These are phyloP conservation scores for Notolepis coatsorum DNA, from an alignment of 2,797 vertebrate genomes.

Conservation along the genomic window DNA sequence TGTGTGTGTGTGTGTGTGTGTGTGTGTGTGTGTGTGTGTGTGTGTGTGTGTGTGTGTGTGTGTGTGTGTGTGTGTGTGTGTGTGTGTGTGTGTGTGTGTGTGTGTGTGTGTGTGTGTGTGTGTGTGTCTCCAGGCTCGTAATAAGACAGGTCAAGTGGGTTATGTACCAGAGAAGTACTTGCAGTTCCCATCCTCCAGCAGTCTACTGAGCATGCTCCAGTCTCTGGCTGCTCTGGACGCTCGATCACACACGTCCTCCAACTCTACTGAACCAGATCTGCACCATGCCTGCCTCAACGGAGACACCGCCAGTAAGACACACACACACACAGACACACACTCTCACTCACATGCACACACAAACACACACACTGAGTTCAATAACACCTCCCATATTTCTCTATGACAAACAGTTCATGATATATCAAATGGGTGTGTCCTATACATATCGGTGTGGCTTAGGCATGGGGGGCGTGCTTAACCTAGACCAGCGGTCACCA, in stretches of 20 bases:
- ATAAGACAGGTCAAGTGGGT: constrained; percentile 84
- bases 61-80: not conserved
- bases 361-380: constrained; percentile 17
- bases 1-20: not conserved
- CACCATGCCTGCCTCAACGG: constrained; percentile 85
- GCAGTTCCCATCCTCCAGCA: constrained; percentile 85
- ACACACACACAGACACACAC: constrained; percentile 12
- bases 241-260: constrained; percentile 88
- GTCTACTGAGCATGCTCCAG: constrained; percentile 86
- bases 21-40: not conserved
- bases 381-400: too few relatives aligned
- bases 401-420: too few relatives aligned
- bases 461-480: too few relatives aligned
- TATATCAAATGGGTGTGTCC: too few relatives aligned
- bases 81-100: constrained; percentile 27
- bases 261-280: constrained; percentile 86
- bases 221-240: constrained; percentile 80
- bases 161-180: constrained; percentile 90
- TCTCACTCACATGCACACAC: not conserved
- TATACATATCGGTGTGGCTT: too few relatives aligned
- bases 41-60: not conserved
- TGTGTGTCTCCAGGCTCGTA: constrained; percentile 83
- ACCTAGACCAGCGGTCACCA: too few relatives aligned
- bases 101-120: too few relatives aligned
- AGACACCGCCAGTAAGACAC: constrained; percentile 84